Evolutionary conservation across 37 sponge, comb jelly and placozoan species (phyloP), one percentile per base, ranked within the genome.

Genomic region (Tethya wilhelma): DNA sequence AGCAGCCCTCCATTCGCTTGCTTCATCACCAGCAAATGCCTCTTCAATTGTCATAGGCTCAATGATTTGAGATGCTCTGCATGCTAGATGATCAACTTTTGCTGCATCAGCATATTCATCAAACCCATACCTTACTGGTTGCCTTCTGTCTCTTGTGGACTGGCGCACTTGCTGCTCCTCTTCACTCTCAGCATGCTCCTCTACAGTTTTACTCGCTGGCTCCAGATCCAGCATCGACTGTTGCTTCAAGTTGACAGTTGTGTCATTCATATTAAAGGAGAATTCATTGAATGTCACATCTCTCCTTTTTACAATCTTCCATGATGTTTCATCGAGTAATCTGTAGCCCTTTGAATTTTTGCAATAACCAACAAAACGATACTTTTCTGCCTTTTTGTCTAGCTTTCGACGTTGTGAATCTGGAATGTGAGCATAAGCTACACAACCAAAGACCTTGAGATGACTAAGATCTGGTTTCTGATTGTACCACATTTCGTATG

Each of bases 401-500:
- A 79, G 44, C 46, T 79, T 79, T 29, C 53, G 55, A 23, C 80
- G 31, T n/a, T n/a, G n/a, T n/a, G n/a, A n/a, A n/a, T n/a, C n/a
- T n/a, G n/a, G n/a, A n/a, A 19, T 67, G n/a, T n/a, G 87, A n/a
- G 79, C 87, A 86, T 79, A 86, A n/a, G 80, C 87, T 28, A 63
- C 44, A 64, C 80, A 78, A 26, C 87, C 79, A 79, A 86, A 86
- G 22, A 79, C 87, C 32, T 43, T 72, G 40, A 86, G 67, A 44
- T 86, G 59, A 20, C 38, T 63, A 31, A 86, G 67, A 65, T 63
- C 42, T 36, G 87, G 80, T 44, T 62, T 55, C 63, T 43, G 53
- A 14, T 53, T 79, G 70, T 69, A 76, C 73, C 75, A 74, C 14
- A 25, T 28, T 53, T 75, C 65, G 57, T 84, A 73, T 19, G 80